Evolutionary conservation across 1,140 invertebrate species (phyloP), one percentile per base, ranked within the genome.

Genomic region (Lepidurus arcticus): DNA sequence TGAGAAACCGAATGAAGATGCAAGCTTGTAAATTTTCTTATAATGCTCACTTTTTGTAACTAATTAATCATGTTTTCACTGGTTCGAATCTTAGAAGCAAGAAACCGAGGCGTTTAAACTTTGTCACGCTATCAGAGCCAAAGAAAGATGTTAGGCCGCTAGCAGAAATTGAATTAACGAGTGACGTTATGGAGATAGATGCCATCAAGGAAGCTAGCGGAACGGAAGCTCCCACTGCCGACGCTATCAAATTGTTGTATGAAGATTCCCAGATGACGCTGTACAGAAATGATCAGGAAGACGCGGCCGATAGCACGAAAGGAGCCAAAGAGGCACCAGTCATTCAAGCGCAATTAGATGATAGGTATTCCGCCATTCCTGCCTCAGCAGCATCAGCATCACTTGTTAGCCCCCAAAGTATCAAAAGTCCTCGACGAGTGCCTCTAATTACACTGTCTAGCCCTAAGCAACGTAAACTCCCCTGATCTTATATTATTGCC

Each of bases 401-500:
- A 42, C 53, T 73, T 21, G 21, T 42, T 8, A 73, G 9, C n/a
- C 34, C 78, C 42, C 73, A 44, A 24, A 10, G 44, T 10, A 42
- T 42, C 74, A 74, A 43, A 16, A 77, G 47, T 21, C 75, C 75
- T n/a, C 47, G 79, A 21, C 45, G 79, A 34, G 79, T 80, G 24
- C 34, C 77, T 65, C 76, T 80, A 13, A 77, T 80, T 10, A 80
- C 79, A 6, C 24, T 80, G 10, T 78, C 79, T 26, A 80, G 79
- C 76, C 79, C 79, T 4, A 79, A 78, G 44, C 53, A 76, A 21
- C 13, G 47, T n/a, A 79, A 79, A 73, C 53, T 65, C 53, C 53
- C 53, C 53, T 65, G 21, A 65, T 65, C 53, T 65, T 13, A 10
- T 65, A 65, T 13, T 13, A 13, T 65, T 7, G 16, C 53, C 16